These are phyloP conservation scores for Astreopora myriophthalma DNA, from an alignment of 64 coral and sea anemone genomes.

Conservation along the genomic window DNA sequence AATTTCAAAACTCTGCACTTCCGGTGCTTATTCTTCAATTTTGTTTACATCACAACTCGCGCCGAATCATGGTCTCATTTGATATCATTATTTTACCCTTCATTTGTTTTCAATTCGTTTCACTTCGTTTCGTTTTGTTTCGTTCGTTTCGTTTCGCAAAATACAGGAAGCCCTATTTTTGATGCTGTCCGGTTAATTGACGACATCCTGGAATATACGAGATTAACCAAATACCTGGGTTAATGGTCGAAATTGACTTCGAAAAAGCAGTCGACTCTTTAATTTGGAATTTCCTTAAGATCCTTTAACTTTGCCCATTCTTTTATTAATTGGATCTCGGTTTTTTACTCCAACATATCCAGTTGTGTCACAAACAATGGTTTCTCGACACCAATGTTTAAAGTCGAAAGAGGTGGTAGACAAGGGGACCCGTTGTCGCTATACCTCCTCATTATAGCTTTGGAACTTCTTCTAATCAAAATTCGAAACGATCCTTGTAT, in stretches of 20 bases:
- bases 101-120: too few species aligned
- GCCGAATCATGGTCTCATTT: too few species aligned
- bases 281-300: background rate
- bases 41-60: too few species aligned
- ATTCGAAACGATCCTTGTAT: background rate
- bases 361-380: constrained; percentile 6
- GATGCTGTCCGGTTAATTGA: too few species aligned
- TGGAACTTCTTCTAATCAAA: background rate
- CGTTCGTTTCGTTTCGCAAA: too few species aligned
- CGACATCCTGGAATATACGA: too few species aligned
- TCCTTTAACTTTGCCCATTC: background rate
- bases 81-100: too few species aligned
- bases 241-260: background rate
- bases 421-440: background rate
- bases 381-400: background rate
- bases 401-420: background rate
- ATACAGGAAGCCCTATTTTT: too few species aligned
- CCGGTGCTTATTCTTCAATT: too few species aligned
- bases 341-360: constrained; percentile 1
- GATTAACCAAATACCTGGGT: background rate
- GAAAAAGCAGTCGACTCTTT: background rate
- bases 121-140: too few species aligned
- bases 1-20: too few species aligned
- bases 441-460: constrained; percentile 5
- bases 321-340: background rate